These are phyloP conservation scores for Zapus hudsonius DNA, from an alignment of 2,113 vertebrate species.

Conservation along the genomic window DNA sequence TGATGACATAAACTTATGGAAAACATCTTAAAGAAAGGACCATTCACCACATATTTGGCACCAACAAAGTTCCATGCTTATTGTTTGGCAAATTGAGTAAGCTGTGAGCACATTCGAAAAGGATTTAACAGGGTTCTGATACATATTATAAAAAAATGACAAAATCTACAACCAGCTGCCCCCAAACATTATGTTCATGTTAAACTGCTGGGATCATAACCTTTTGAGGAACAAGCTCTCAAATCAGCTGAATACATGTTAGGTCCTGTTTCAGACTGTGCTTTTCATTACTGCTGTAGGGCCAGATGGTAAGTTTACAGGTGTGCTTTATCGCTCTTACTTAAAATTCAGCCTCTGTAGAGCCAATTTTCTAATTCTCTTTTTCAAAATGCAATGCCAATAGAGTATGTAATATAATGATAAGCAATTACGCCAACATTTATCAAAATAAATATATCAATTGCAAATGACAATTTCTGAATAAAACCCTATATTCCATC, in stretches of 20 bases:
- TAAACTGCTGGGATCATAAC: neutral
- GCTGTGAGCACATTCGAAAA: neutral
- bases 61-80: neutral
- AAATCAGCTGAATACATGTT: neutral
- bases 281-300: neutral
- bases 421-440: neutral
- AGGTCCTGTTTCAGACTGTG: neutral
- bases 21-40: neutral
- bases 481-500: neutral
- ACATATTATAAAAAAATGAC: no score
- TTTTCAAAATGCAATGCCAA: neutral
- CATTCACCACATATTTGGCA: neutral
- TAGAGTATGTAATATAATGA: conserved; percentile 21
- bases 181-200: neutral
- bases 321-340: neutral
- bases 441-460: conserved; percentile 37
- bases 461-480: neutral
- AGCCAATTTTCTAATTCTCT: neutral
- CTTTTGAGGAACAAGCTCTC: neutral
- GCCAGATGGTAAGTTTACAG: neutral
- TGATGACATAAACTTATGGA: neutral
- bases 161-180: neutral
- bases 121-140: neutral
- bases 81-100: neutral
- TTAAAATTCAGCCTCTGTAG: conserved; percentile 15